phyloP scores from a whole-genome alignment of 2,888 invertebrate species.

The Achlya flavicornis region DNA sequence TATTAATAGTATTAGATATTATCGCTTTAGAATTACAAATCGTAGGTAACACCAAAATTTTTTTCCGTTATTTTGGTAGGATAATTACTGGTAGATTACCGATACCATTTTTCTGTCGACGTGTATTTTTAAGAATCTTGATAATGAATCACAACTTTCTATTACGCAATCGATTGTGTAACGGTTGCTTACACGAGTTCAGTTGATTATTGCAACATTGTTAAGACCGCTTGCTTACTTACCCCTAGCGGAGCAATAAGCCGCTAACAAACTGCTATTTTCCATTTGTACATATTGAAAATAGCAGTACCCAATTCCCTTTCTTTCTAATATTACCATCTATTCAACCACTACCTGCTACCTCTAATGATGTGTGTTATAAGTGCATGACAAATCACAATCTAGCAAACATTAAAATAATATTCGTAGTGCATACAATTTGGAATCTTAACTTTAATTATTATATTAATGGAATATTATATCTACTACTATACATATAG shows the following conservation, averaged over 20 bases:
- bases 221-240: slow-evolving; percentile 35
- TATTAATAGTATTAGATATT: slow-evolving; percentile 25
- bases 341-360: no score
- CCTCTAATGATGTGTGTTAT: no score
- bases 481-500: no score
- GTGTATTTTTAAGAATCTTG: slow-evolving; percentile 19
- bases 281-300: slow-evolving; percentile 20
- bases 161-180: slow-evolving; percentile 56
- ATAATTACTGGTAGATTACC: not conserved
- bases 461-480: no score
- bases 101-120: not conserved
- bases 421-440: no score
- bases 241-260: slow-evolving; percentile 23
- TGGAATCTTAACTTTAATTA: no score
- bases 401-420: no score
- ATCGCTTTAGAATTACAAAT: slow-evolving; percentile 20
- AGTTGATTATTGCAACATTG: slow-evolving; percentile 47
- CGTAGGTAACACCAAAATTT: not conserved
- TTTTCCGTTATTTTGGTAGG: no score
- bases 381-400: no score
- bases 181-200: slow-evolving; percentile 52
- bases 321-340: no score
- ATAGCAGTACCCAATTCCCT: slow-evolving; percentile 7
- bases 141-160: slow-evolving; percentile 49
- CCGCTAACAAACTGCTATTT: slow-evolving; percentile 17